Evolutionary conservation across 2,113 vertebrate genomes (phyloP), one percentile per base, ranked within the genome.

Genomic region (Ictalurus furcatus): DNA sequence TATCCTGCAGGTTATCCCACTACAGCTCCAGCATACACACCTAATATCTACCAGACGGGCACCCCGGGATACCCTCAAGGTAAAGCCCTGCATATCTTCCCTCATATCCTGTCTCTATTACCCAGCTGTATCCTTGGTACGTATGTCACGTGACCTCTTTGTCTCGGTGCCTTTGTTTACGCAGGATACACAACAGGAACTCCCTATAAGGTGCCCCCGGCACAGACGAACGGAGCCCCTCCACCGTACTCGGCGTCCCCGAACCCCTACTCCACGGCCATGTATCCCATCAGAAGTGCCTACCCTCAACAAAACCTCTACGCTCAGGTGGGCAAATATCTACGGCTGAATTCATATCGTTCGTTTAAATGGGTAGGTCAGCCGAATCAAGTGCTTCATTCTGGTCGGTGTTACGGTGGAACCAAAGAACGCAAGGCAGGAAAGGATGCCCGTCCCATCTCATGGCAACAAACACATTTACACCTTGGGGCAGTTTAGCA

Each of bases 221-320:
- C 97, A 92, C 98, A 99, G 97, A 98, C 96, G 88, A 99, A 97
- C 93, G 98, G 95, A 91, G 98, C 98, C 16, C 98, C 98, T 17
- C 98, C 98, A 84, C 98, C 98, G 54, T 99, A 99, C 94, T 99
- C 98, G 73, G 97, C 98, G 0, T 98, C 97, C 44, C 98, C 98
- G 0, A 98, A 96, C 83, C 98, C 98, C 0, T 99, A 99, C 95
- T 98, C 97, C 8, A 98, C 98, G 48, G 97, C 98, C 78, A 98
- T 99, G 98, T 99, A 99, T 95, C 98, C 98, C 85, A 99, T 99
- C 95, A 97, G 98, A 98, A 99, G 98, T 99, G 98, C 98, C 98
- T 99, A 99, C 92, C 98, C 98, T 89, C 98, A 99, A 96, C 97
- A 98, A 96, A 99, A 99, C 95, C 93, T 99, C 91, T 99, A 99